These are phyloP conservation scores for Hypomecis punctinalis DNA, from an alignment of 2,888 invertebrate genomes.

Conservation along the genomic window DNA sequence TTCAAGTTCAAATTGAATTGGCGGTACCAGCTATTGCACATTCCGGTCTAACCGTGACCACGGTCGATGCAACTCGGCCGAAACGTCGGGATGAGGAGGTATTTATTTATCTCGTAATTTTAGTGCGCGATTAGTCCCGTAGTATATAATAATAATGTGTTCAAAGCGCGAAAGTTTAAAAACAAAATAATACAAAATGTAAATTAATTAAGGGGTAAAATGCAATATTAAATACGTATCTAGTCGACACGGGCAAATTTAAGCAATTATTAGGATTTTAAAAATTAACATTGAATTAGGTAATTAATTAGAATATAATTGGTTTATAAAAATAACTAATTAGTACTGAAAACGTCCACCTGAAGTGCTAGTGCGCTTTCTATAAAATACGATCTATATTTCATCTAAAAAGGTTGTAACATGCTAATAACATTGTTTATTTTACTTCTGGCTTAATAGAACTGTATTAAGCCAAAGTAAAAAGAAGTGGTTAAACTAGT, in stretches of 20 bases:
- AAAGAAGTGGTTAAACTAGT: neutral
- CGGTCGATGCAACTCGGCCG: too few relatives aligned
- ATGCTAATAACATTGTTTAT: neutral
- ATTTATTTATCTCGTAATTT: too few relatives aligned
- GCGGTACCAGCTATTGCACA: too few relatives aligned
- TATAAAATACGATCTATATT: neutral
- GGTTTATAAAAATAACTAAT: neutral
- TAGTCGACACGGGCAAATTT: neutral
- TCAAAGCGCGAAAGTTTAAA: too few relatives aligned
- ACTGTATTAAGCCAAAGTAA: neutral
- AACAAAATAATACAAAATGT: too few relatives aligned
- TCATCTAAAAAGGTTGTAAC: neutral
- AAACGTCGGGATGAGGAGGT: too few relatives aligned
- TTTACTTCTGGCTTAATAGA: neutral
- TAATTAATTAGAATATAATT: neutral
- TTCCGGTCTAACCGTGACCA: too few relatives aligned
- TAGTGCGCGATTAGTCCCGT: too few relatives aligned
- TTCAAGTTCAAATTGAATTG: too few relatives aligned
- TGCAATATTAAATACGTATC: neutral
- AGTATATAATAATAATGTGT: too few relatives aligned
- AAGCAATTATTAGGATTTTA: neutral
- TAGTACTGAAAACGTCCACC: neutral
- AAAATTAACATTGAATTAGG: neutral
- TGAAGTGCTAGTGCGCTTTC: neutral
- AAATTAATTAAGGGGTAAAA: neutral